Percentiles rank a stretch among this genome's conserved stretches.
These are phyloP conservation scores for Argopecten irradians DNA, from an alignment of 1,140 invertebrate genomes.

Conservation along the genomic window DNA sequence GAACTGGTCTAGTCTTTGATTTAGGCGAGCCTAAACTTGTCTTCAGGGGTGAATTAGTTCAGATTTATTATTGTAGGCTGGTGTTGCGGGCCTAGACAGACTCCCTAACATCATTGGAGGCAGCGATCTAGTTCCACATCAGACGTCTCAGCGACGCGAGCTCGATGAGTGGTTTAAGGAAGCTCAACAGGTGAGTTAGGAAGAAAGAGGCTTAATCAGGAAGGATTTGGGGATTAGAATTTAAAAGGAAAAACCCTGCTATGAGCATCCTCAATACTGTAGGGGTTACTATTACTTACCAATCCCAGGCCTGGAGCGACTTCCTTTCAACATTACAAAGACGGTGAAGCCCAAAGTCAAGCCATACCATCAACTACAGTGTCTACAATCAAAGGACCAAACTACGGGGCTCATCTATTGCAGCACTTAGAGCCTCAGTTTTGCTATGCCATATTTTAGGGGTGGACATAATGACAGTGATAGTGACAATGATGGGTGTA, in stretches of 20 bases:
- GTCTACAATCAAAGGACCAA: background rate
- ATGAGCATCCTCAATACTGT: too few relatives aligned
- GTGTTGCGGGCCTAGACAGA: conserved; percentile 38
- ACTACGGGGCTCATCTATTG: too few relatives aligned
- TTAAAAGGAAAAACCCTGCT: background rate
- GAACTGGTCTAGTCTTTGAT: too few relatives aligned
- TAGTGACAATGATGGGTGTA: too few relatives aligned
- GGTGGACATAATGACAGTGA: too few relatives aligned
- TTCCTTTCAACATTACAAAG: background rate
- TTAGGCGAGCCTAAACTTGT: too few relatives aligned
- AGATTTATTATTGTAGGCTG: background rate
- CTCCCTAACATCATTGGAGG: conserved; percentile 64
- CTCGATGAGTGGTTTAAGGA: conserved; percentile 63
- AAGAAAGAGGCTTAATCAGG: background rate
- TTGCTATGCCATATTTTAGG: too few relatives aligned
- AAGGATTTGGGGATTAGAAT: background rate
- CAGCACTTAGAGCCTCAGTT: too few relatives aligned
- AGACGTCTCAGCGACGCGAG: conserved; percentile 40
- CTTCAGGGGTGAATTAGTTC: too few relatives aligned
- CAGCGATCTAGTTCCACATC: conserved; percentile 58
- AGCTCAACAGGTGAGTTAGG: conserved; percentile 78
- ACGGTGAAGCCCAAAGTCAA: background rate
- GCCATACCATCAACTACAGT: background rate
- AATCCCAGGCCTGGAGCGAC: too few relatives aligned
- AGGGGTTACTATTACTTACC: too few relatives aligned